Percentiles rank a stretch among this genome's conserved stretches.
Conservation (phyloP, 2,113 vertebrate genomes). For the Passer montanus region DNA sequence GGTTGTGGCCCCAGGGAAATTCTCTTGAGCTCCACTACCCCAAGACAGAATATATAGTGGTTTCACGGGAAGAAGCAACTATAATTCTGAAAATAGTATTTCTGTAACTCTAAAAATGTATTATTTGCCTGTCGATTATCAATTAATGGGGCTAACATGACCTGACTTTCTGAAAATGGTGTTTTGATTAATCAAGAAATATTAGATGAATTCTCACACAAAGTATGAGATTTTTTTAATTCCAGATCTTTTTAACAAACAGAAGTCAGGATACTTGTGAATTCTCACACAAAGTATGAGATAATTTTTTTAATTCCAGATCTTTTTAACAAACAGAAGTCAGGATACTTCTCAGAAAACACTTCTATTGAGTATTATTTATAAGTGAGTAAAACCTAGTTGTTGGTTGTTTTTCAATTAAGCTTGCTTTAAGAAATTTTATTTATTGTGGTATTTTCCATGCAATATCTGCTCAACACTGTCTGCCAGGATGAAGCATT, state of each 20-base stretch:
- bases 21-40: background rate
- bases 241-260: background rate
- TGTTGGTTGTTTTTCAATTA: fast-evolving
- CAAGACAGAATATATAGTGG: background rate
- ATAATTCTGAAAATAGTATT: background rate
- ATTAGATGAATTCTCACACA: background rate
- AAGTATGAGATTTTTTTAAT: background rate
- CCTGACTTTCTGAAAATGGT: background rate
- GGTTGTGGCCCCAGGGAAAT: background rate
- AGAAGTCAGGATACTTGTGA: background rate
- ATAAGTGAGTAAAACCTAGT: background rate
- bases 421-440: background rate
- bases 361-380: background rate
- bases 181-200: background rate
- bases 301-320: background rate
- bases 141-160: background rate
- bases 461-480: background rate
- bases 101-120: background rate
- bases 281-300: background rate
- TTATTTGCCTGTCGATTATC: background rate
- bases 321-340: background rate
- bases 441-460: background rate
- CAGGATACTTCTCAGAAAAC: background rate
- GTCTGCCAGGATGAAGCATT: background rate
- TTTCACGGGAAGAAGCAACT: background rate